Base-by-base conservation (phyloP, 2,113 vertebrate genomes). In the Charina bottae region DNA sequence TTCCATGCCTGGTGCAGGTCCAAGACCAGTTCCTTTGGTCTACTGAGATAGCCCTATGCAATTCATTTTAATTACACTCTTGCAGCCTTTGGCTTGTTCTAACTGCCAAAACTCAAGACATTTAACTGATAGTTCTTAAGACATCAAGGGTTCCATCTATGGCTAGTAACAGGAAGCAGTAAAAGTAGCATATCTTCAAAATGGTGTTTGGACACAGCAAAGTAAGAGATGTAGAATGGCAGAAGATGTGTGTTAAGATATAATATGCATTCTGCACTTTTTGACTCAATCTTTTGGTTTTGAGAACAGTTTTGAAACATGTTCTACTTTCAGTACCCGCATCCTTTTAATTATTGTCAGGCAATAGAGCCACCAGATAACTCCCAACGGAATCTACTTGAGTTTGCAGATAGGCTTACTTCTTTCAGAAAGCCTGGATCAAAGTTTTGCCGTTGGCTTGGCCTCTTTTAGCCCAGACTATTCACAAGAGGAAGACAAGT, bases 371-470 rank as follows among this genome's bases (percentile, higher is more conserved):
- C 33, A 72, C 6, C 68, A 19, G 68, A 37, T 37, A 78, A 78
- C 17, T 78, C 56, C 26, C 56, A 11, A 24, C 15, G 26, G 19
- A 59, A 84, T 2, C 8, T 5, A 90, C 42, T 6, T 90, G 4
- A 11, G 13, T n/a, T 90, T 85, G 28, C 37, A 53, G 13, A 28
- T 26, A 90, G 53, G 64, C 33, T 83, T 33, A 33, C 83, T 68
- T 37, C 17, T 83, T 83, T 83, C 19, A 83, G 33, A 83, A 23
- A 83, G 2, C 78, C n/a, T 94, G 1, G 0, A 84, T 88, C 92
- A 95, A 92, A 91, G 89, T 88, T 94, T n/a, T 93, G 92, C 90
- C 59, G 91, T 86, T 88, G 59, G 89, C 49, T 68, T 83, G 89
- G 93, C 89, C 92, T 93, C 88, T 62, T 93, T 83, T 88, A 1